Evolutionary conservation across 2,797 vertebrate genomes (phyloP), one percentile per base, ranked within the genome.

Genomic region (Trachurus trachurus): DNA sequence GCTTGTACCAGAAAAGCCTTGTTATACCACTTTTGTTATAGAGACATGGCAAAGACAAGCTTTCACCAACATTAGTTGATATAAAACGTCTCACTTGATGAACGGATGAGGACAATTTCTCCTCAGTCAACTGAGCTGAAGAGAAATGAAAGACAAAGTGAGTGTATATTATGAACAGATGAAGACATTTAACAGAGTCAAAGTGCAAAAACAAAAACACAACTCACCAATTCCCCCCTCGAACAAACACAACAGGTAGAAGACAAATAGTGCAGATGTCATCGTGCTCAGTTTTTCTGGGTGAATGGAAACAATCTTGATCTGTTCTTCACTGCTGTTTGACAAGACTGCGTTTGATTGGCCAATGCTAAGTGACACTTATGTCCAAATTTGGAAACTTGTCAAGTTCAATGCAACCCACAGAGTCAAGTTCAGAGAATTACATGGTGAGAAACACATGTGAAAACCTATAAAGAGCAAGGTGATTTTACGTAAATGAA

Each of bases 1-100:
- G 84, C 16, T 78, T 84, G 15, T 69, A 85, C 87, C 85, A 90
- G 39, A 26, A 66, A 50, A 59, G 19, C 2, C 6, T 47, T 26
- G 6, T 4, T 17, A 10, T 13, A 8, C 3, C 8, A 1, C 34
- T 19, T 42, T 0, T 19, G 21, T 54, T 0, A 2, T 13, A 47
- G 65, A 39, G 71, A 31, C 87, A 87, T 5, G 19, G 16, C n/a
- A 89, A 44, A 50, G 63, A 19, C 7, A 49, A 19, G 6, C 6
- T 49, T 49, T 49, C 47, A 9, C 89, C 87, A 66, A 80, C 39
- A 2, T 80, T 19, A 19, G 29, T 59, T 19, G 58, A 67, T 60
- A 67, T 4, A 59, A 86, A 34, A 0, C 0, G 11, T 2, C 13
- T 45, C 0, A 62, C 29, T 21, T 74, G 52, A 50, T 0, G 19